Evolutionary conservation across 2,113 vertebrate genomes (phyloP).

Genomic region (Tachuris rubrigastra): DNA sequence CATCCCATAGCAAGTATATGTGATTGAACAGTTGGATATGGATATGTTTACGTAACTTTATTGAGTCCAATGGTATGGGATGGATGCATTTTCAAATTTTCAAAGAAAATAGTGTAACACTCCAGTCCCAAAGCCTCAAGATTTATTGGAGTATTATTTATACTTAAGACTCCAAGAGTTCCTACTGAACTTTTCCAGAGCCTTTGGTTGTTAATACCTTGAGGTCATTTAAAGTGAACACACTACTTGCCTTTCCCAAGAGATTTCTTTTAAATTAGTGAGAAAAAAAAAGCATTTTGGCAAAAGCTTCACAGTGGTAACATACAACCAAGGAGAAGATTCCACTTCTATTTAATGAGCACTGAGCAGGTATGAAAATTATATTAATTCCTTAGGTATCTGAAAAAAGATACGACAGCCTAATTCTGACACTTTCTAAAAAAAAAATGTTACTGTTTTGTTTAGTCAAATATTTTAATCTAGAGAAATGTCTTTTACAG

Average conservation of each 20-base stretch:
- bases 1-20: neutral
- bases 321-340: too few species aligned
- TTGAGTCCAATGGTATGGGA: rapidly evolving
- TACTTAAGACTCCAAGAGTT: too few species aligned
- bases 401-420: neutral
- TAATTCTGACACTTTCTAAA: neutral
- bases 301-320: too few species aligned
- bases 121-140: too few species aligned
- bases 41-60: neutral
- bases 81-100: neutral
- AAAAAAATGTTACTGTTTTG: neutral
- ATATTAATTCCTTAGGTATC: neutral
- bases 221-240: too few species aligned
- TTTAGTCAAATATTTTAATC: neutral
- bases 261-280: too few species aligned
- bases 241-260: too few species aligned
- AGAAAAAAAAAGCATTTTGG: too few species aligned
- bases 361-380: neutral
- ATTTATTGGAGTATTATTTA: too few species aligned
- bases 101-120: neutral
- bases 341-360: neutral
- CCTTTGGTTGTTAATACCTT: too few species aligned
- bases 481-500: neutral
- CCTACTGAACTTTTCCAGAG: too few species aligned
- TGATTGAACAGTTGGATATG: neutral